These are phyloP conservation scores for Thunnus thynnus DNA, from an alignment of 2,113 vertebrate genomes.

Conservation along the genomic window DNA sequence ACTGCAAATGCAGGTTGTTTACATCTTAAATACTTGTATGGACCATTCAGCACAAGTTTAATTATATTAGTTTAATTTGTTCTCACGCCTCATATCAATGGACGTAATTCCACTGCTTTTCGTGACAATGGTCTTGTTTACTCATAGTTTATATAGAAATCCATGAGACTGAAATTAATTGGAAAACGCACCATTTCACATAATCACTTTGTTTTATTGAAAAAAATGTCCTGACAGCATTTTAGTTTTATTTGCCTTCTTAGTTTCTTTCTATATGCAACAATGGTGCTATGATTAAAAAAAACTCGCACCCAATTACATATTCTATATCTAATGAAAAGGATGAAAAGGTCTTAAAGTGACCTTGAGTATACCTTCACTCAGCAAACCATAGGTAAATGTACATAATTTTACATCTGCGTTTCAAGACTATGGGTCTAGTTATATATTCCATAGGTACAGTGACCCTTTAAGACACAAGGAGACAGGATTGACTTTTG, in stretches of 20 bases:
- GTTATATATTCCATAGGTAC: no score
- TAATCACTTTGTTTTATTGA: slow-evolving; percentile 9
- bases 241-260: not conserved
- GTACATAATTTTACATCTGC: no score
- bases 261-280: not conserved
- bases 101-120: slow-evolving; percentile 39
- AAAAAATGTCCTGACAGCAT: not conserved
- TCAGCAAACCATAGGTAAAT: no score
- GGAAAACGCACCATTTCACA: slow-evolving; percentile 23
- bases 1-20: slow-evolving; percentile 34
- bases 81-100: slow-evolving; percentile 46
- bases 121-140: slow-evolving; percentile 58
- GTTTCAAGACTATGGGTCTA: no score
- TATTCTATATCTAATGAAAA: not conserved
- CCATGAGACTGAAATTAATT: slow-evolving; percentile 42
- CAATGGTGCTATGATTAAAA: not conserved
- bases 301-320: not conserved
- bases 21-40: slow-evolving; percentile 13
- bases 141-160: slow-evolving; percentile 38
- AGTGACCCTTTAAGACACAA: no score
- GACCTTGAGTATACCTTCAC: not conserved
- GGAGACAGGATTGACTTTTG: no score
- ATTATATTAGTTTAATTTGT: slow-evolving; percentile 65
- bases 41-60: slow-evolving; percentile 47
- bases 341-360: not conserved